A percentile compares a stretch with the other conserved stretches of the same genome.
phyloP scores from a whole-genome alignment of 1,140 invertebrate genomes.

The Armadillidium nasatum region DNA sequence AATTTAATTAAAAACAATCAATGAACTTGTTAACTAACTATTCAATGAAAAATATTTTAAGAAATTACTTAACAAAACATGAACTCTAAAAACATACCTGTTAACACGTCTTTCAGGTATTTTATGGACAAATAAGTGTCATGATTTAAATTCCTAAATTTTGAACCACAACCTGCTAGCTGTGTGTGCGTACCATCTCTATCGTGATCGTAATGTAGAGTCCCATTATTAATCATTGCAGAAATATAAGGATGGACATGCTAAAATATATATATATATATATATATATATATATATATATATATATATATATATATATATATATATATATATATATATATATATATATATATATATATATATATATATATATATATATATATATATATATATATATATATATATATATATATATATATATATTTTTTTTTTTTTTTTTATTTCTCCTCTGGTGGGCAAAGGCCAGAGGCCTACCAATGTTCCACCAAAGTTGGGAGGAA shows the following conservation, averaged over 20 bases:
- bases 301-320: background rate
- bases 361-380: background rate
- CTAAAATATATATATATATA: constrained; percentile 53
- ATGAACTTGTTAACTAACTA: background rate
- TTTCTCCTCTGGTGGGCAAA: too few species aligned
- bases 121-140: constrained; percentile 86
- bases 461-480: too few species aligned
- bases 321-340: constrained; percentile 23
- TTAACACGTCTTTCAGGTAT: constrained; percentile 84
- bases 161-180: constrained; percentile 85
- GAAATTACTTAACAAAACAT: too few species aligned
- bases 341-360: background rate
- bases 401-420: constrained; percentile 7
- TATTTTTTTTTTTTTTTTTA: too few species aligned
- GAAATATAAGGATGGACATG: constrained; percentile 98
- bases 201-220: constrained; percentile 94
- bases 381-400: constrained; percentile 17
- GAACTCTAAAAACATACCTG: constrained; percentile 56
- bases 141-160: constrained; percentile 86
- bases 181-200: constrained; percentile 96
- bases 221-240: constrained; percentile 96
- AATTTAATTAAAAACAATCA: background rate
- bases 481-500: too few species aligned
- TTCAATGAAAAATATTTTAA: too few species aligned
- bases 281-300: background rate